phyloP scores from a whole-genome alignment of 2,888 invertebrate species.

The Aromia moschata region DNA sequence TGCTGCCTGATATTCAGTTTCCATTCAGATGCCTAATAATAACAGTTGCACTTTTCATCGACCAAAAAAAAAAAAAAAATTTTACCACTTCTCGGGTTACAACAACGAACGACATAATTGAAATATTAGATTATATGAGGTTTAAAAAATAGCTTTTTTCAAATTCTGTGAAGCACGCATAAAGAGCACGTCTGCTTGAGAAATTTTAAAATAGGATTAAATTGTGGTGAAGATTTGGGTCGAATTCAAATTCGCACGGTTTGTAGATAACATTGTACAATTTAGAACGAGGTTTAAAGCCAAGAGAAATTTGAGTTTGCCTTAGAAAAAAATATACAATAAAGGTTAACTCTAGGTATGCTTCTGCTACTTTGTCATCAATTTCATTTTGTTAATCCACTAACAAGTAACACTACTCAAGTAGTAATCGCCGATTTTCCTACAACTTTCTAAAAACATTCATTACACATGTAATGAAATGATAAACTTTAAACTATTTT shows the following conservation, averaged over 20 bases:
- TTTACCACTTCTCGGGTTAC: slow-evolving; percentile 33
- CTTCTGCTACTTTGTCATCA: too few relatives aligned
- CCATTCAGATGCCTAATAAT: slow-evolving; percentile 33
- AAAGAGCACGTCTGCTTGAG: slow-evolving; percentile 30
- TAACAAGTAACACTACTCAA: too few relatives aligned
- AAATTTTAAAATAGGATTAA: slow-evolving; percentile 34
- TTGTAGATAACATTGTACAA: slow-evolving; percentile 13
- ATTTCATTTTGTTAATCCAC: too few relatives aligned
- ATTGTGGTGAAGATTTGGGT: slow-evolving; percentile 35
- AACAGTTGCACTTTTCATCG: slow-evolving; percentile 43
- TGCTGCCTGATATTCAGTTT: slow-evolving; percentile 28
- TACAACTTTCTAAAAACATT: too few relatives aligned
- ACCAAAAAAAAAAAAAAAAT: slow-evolving; percentile 31
- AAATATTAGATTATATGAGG: slow-evolving; percentile 38
- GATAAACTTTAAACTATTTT: too few relatives aligned
- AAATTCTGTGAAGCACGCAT: slow-evolving; percentile 29
- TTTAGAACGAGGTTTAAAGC: slow-evolving; percentile 12
- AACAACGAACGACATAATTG: slow-evolving; percentile 31
- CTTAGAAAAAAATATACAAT: too few relatives aligned
- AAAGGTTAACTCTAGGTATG: too few relatives aligned
- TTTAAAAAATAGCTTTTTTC: slow-evolving; percentile 22
- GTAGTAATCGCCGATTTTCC: too few relatives aligned
- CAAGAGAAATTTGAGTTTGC: slow-evolving; percentile 4
- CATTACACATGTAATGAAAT: too few relatives aligned
- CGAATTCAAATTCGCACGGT: slow-evolving; percentile 21